Conservation (phyloP, 2,113 vertebrate genomes). For the Aphelocoma coerulescens region DNA sequence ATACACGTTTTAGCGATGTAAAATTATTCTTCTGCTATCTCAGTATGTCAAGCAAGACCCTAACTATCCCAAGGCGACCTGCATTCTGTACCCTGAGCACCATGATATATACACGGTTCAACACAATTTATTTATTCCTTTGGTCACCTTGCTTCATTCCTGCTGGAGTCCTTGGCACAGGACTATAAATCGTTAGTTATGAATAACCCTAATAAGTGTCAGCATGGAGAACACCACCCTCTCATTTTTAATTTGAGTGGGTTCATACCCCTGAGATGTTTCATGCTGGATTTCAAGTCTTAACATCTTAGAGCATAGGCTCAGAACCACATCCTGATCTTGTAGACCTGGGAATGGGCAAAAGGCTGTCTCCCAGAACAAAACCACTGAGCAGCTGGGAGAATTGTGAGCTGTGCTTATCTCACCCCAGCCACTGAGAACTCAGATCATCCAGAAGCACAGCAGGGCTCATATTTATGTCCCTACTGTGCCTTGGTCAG, state of each 20-base stretch:
- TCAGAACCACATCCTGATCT: neutral
- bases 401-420: neutral
- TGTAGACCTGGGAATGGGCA: neutral
- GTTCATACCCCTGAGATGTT: neutral
- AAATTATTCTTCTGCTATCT: neutral
- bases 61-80: neutral
- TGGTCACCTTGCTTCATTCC: conserved; percentile 1
- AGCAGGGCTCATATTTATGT: neutral
- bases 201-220: neutral
- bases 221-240: neutral
- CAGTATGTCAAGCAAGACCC: neutral
- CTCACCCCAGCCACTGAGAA: neutral
- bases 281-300: neutral
- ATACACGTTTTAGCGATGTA: neutral
- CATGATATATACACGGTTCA: neutral
- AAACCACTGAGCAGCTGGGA: neutral
- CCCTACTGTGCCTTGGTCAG: neutral
- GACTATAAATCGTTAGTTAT: neutral
- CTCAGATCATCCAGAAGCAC: neutral
- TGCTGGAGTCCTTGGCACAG: neutral
- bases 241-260: neutral
- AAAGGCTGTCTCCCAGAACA: neutral
- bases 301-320: neutral
- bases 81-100: neutral
- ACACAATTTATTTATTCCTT: neutral